Evolutionary conservation across 2,113 vertebrate species (phyloP).

Genomic region (Brachyistius frenatus): DNA sequence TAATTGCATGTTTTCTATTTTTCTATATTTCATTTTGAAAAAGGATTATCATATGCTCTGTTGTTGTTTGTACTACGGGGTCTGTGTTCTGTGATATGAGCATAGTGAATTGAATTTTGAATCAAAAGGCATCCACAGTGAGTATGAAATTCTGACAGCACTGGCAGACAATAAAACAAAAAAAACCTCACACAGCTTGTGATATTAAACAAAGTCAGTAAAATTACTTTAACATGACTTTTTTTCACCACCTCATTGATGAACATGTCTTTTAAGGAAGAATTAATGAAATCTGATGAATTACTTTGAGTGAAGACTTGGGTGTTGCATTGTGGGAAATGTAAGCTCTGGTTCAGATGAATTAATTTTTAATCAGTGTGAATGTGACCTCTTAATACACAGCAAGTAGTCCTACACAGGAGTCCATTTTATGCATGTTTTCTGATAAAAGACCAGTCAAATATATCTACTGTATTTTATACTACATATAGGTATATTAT

Average conservation of each 20-base stretch:
- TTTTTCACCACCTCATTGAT: too few relatives aligned
- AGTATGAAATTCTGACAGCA: background rate
- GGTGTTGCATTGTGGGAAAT: background rate
- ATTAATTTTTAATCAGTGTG: background rate
- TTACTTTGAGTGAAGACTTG: too few relatives aligned
- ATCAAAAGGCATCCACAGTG: slow-evolving; percentile 26
- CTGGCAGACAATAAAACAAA: background rate
- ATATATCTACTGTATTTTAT: too few relatives aligned
- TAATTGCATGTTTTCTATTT: background rate
- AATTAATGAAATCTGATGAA: too few relatives aligned
- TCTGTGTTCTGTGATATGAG: slow-evolving; percentile 14
- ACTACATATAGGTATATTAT: too few relatives aligned
- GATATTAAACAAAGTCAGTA: too few relatives aligned
- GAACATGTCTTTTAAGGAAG: too few relatives aligned
- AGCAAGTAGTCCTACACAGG: too few relatives aligned
- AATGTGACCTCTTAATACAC: background rate
- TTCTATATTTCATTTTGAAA: slow-evolving; percentile 11
- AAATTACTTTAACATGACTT: too few relatives aligned
- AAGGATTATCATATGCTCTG: slow-evolving; percentile 6
- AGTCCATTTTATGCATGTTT: too few relatives aligned
- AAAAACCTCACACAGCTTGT: background rate
- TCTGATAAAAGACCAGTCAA: too few relatives aligned
- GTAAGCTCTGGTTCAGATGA: background rate
- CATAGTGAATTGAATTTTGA: slow-evolving; percentile 27
- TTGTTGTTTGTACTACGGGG: slow-evolving; percentile 3